Evolutionary conservation across 2,113 vertebrate species (phyloP).

Genomic region (Gambusia affinis): DNA sequence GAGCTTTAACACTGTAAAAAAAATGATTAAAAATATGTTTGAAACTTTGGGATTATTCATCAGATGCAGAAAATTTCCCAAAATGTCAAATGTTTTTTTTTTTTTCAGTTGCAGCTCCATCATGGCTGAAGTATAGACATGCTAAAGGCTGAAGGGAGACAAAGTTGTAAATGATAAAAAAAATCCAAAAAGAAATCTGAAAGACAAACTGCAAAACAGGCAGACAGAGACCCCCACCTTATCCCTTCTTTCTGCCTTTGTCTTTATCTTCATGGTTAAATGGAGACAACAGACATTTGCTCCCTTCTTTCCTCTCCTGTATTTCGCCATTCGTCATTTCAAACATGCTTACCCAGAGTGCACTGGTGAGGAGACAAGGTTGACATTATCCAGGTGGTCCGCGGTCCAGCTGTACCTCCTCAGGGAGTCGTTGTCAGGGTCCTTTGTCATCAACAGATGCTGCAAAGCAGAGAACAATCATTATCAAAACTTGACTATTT

Average conservation of each 20-base stretch:
- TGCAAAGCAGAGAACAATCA: constrained; percentile 69
- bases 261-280: neutral
- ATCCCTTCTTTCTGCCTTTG: neutral
- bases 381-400: constrained; percentile 94
- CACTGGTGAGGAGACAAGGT: constrained; percentile 94
- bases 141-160: neutral
- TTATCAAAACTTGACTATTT: neutral
- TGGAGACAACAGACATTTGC: neutral
- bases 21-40: neutral
- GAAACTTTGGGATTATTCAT: neutral
- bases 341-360: constrained; percentile 92
- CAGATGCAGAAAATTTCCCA: neutral
- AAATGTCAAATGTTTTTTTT: constrained; percentile 16
- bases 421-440: constrained; percentile 90
- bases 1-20: constrained; percentile 26
- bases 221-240: neutral
- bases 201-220: neutral
- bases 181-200: too few relatives aligned
- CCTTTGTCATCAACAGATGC: constrained; percentile 90
- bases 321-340: neutral
- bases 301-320: neutral
- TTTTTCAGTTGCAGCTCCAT: constrained; percentile 5
- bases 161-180: neutral
- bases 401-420: constrained; percentile 96
- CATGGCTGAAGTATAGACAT: constrained; percentile 7